Evolutionary conservation across 2,888 invertebrate species (phyloP), one percentile per base, ranked within the genome.

Genomic region (Syritta pipiens): DNA sequence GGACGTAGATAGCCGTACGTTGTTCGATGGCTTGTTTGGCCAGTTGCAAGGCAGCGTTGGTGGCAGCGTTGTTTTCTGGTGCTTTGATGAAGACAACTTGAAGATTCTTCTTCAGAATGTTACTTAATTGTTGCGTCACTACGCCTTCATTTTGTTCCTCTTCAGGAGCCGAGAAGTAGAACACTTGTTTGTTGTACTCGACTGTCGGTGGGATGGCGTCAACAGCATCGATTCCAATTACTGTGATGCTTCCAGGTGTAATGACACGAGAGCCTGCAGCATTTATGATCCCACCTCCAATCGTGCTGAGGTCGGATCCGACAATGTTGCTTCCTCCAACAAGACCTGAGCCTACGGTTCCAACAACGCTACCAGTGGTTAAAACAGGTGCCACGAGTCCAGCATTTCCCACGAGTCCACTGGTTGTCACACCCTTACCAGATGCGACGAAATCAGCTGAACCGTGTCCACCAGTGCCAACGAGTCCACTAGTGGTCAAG

Each of bases 1-100:
- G 84, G 1, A 88, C 88, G 81, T 88, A 88, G 65, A 88, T 86
- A 75, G 88, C 87, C n/a, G 88, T 88, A 82, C 85, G 83, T 24
- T 88, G 87, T 32, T 88, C 84, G 22, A 84, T 85, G 68, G 85
- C 86, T 71, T 86, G 86, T 65, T 86, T 87, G 14, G 87, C 87
- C 75, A 87, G 67, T 51, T 85, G 83, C 46, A 87, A 65, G 5
- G 86, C 86, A 32, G 87, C 86, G 65, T 86, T 83, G 76, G 86
- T 86, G 40, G 87, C 62, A 1, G 84, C 86, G 69, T 83, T 84
- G 77, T 86, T 87, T 83, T 87, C 87, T 65, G 86, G 87, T 44
- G 87, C 86, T 84, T 86, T 88, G 42, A 87, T 87, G 84, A 88
- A 87, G 49, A 88, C 83, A 26, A 88, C 86, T 4, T 86, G 86